Evolutionary conservation across 2,888 invertebrate genomes (phyloP).

Genomic region (Dichetophora obliterata): DNA sequence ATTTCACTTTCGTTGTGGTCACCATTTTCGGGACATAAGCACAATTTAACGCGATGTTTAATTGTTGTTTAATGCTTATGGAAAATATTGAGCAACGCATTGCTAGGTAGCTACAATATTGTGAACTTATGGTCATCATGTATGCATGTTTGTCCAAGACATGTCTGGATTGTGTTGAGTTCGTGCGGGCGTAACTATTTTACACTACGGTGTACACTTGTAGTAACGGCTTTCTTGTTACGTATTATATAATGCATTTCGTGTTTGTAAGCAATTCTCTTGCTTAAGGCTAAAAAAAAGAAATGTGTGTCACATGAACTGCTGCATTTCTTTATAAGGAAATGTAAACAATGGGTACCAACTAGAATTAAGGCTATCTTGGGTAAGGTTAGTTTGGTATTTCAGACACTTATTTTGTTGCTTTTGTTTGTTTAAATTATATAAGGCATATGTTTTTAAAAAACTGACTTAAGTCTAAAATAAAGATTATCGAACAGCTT

Average conservation of each 20-base stretch:
- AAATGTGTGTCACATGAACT: not conserved
- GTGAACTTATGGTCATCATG: constrained; percentile 52
- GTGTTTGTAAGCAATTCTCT: not conserved
- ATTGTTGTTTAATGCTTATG: not conserved
- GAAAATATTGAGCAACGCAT: constrained; percentile 19
- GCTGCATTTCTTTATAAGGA: not conserved
- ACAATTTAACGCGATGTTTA: not conserved
- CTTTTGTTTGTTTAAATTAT: too few relatives aligned
- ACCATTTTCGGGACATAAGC: constrained; percentile 26
- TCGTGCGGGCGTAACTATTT: not conserved
- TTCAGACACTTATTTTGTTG: too few relatives aligned
- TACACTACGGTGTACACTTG: not conserved
- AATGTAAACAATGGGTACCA: too few relatives aligned
- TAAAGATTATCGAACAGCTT: too few relatives aligned
- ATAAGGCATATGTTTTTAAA: too few relatives aligned
- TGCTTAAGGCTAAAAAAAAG: not conserved
- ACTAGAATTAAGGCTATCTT: too few relatives aligned
- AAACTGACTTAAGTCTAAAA: too few relatives aligned
- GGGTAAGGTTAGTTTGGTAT: too few relatives aligned
- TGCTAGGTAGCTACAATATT: constrained; percentile 38
- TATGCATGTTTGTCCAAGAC: not conserved
- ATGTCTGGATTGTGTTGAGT: not conserved
- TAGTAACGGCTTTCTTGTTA: not conserved
- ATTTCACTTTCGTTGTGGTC: constrained; percentile 19
- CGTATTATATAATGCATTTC: not conserved